Conservation (phyloP, 2,888 invertebrate genomes). For the Hypomecis punctinalis region DNA sequence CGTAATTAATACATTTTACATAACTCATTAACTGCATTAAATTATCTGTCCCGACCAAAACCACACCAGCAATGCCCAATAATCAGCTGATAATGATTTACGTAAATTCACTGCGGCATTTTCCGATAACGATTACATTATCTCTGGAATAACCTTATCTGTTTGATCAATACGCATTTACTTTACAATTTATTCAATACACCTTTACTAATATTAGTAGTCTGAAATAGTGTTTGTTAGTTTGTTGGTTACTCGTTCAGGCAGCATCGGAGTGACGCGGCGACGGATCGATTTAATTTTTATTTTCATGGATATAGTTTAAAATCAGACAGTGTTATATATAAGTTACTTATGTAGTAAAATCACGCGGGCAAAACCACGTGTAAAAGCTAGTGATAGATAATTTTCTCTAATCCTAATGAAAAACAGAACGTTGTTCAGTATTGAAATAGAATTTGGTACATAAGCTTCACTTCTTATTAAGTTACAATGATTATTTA, state of each 20-base stretch:
- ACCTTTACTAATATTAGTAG: too few species aligned
- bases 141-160: slow-evolving; percentile 32
- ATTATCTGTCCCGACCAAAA: slow-evolving; percentile 11
- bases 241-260: too few species aligned
- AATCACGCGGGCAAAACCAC: too few species aligned
- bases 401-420: background rate
- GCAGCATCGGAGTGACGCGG: too few species aligned
- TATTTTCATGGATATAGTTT: too few species aligned
- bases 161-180: slow-evolving; percentile 47
- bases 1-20: background rate
- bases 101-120: slow-evolving; percentile 72
- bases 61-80: slow-evolving; percentile 31
- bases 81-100: slow-evolving; percentile 56
- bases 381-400: too few species aligned
- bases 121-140: slow-evolving; percentile 39
- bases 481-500: background rate
- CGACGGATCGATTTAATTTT: too few species aligned
- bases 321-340: too few species aligned
- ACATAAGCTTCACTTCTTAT: slow-evolving; percentile 3
- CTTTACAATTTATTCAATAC: background rate
- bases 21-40: slow-evolving; percentile 23
- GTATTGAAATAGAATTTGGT: slow-evolving; percentile 5
- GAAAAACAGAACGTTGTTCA: background rate
- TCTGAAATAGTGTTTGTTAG: too few species aligned
- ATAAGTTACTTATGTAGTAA: too few species aligned